Conservation (phyloP, 2,113 vertebrate species). For the Coptodon rendalli region DNA sequence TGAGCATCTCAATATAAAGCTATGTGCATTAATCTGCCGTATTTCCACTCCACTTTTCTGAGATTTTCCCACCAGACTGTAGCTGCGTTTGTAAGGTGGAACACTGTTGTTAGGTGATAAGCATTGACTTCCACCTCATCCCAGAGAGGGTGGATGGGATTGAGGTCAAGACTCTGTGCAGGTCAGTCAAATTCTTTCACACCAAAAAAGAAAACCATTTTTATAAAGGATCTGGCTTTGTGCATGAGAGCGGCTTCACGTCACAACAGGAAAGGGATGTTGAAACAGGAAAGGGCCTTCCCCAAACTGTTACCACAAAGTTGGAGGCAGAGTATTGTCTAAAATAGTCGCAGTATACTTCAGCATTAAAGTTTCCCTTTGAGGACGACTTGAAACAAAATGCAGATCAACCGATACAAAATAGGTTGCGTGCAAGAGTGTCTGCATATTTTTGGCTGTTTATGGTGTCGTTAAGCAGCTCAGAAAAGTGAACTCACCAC, state of each 20-base stretch:
- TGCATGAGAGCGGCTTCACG: not conserved
- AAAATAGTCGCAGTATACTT: not conserved
- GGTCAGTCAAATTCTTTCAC: not conserved
- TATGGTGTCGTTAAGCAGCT: not conserved
- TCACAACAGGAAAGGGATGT: constrained; percentile 23
- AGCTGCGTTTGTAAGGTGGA: not conserved
- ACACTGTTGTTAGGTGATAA: not conserved
- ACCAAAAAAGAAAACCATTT: not conserved
- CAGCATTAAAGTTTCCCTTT: not conserved
- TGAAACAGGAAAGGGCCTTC: constrained; percentile 37
- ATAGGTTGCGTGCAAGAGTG: not conserved
- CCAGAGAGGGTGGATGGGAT: not conserved
- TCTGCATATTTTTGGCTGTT: not conserved
- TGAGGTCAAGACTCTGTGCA: not conserved
- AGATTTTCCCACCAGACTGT: not conserved
- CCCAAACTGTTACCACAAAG: not conserved
- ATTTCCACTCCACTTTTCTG: not conserved
- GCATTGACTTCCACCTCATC: not conserved
- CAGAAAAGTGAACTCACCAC: constrained; percentile 74
- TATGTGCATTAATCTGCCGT: rapidly evolving
- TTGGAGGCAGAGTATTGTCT: not conserved
- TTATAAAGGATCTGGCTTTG: not conserved
- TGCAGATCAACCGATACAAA: not conserved
- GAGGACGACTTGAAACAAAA: not conserved
- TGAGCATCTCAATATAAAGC: not conserved